Evolutionary conservation across 2,888 invertebrate genomes (phyloP).

Genomic region (Meganola albula): DNA sequence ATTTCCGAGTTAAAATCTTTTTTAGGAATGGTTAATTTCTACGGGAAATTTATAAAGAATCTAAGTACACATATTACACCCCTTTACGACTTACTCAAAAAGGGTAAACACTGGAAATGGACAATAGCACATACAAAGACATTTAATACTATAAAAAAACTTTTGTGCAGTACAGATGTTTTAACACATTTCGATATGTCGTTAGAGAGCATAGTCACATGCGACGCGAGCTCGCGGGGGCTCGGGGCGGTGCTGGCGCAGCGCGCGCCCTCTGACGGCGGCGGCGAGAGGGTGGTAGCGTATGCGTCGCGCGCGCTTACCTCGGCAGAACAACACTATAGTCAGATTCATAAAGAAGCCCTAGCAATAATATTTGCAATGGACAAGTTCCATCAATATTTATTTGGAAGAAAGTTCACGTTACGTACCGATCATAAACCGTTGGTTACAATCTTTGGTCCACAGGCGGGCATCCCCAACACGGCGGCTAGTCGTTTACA

Average conservation of each 20-base stretch:
- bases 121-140: too few species aligned
- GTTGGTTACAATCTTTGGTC: constrained; percentile 1
- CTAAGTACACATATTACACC: too few species aligned
- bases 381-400: neutral
- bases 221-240: constrained; percentile 2
- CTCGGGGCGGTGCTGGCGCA: neutral
- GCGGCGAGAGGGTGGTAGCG: neutral
- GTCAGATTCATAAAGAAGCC: neutral
- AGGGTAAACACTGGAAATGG: too few species aligned
- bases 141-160: too few species aligned
- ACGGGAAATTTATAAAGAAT: too few species aligned
- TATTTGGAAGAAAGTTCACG: neutral
- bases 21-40: too few species aligned
- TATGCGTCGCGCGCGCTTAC: constrained; percentile 1
- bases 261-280: too few species aligned
- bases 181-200: too few species aligned
- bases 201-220: too few species aligned
- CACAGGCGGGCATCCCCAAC: neutral
- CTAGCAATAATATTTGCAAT: neutral
- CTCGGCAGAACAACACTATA: neutral
- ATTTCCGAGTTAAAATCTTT: too few species aligned
- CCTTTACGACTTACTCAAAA: too few species aligned
- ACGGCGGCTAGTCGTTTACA: constrained; percentile 2
- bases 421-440: constrained; percentile 1
- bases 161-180: too few species aligned